Evolutionary conservation across 1,140 invertebrate species (phyloP), one percentile per base, ranked within the genome.

Genomic region (Drosophila tropicalis): DNA sequence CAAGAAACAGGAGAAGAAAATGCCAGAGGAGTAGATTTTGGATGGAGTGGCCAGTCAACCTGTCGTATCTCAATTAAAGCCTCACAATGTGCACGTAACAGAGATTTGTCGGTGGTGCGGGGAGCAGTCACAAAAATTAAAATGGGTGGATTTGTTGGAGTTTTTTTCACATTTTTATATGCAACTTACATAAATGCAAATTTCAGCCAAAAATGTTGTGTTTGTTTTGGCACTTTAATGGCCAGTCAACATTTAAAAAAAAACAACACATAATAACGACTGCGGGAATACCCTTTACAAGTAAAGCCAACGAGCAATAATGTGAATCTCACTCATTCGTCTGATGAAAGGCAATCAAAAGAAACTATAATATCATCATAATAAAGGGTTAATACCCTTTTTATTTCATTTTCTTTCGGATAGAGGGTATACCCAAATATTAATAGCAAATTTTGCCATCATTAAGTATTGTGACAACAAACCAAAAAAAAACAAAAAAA

Each of bases 51-150:
- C 72, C 72, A 55, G 55, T 70, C 73, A 70, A 64, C 72, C 66
- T 70, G 72, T 70, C 73, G 60, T 73, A 76, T 70, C 72, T 76
- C 73, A 76, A 76, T 76, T 76, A 61, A 41, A 60, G 73, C 72
- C 70, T 76, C 65, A 76, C 55, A 73, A 60, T 13, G n/a, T 13
- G 36, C 36, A 39, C 12, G 12, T 39, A 39, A 13, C 36, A 39
- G 36, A 39, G 36, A 39, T 39, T 12, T 5, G 29, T 12, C 34
- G 2, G 34, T 10, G 36, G 7, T 7, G 44, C 5, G 6, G 15
- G 6, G 44, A 5, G 15, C 7, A 9, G 29, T 29, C 5, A 5
- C 5, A 29, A 29, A 29, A 29, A 6, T 29, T 3, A 17, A 19
- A 51, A 12, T 22, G 17, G 44, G 44, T 22, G 44, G 44, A 47